A percentile compares a stretch with the other conserved stretches of the same genome.
These are phyloP conservation scores for Blastobasis adustella DNA, from an alignment of 2,888 invertebrate species.

Conservation along the genomic window DNA sequence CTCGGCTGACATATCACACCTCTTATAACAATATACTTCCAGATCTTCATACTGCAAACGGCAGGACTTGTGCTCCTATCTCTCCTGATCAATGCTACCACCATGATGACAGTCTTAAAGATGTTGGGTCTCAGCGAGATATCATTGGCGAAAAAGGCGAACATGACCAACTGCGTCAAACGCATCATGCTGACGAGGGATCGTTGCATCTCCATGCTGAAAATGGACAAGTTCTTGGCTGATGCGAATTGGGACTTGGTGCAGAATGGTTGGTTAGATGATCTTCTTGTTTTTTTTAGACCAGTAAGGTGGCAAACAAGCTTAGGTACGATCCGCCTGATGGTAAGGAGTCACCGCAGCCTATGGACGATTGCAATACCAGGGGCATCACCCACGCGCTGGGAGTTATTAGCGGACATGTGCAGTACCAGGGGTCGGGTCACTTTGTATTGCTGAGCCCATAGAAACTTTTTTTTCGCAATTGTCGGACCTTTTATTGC, in stretches of 20 bases:
- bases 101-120: slow-evolving; percentile 64
- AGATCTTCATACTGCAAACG: slow-evolving; percentile 73
- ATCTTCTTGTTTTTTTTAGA: too few species aligned
- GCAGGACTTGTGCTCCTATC: slow-evolving; percentile 75
- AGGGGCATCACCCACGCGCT: too few species aligned
- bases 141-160: slow-evolving; percentile 67
- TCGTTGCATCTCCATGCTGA: slow-evolving; percentile 70
- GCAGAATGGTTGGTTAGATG: slow-evolving; percentile 35
- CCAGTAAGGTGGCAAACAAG: too few species aligned
- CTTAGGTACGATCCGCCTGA: too few species aligned
- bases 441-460: too few species aligned
- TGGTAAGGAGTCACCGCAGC: too few species aligned
- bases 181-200: slow-evolving; percentile 61
- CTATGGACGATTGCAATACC: too few species aligned
- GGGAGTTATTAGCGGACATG: too few species aligned
- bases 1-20: neutral
- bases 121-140: slow-evolving; percentile 68
- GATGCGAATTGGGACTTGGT: slow-evolving; percentile 79
- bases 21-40: neutral
- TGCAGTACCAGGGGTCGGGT: too few species aligned
- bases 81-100: slow-evolving; percentile 73
- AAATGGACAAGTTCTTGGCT: slow-evolving; percentile 77
- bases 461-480: too few species aligned
- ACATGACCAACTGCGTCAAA: slow-evolving; percentile 73
- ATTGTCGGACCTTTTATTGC: too few species aligned